Base-by-base conservation (phyloP, 2,113 vertebrate species). In the Peromyscus californicus region DNA sequence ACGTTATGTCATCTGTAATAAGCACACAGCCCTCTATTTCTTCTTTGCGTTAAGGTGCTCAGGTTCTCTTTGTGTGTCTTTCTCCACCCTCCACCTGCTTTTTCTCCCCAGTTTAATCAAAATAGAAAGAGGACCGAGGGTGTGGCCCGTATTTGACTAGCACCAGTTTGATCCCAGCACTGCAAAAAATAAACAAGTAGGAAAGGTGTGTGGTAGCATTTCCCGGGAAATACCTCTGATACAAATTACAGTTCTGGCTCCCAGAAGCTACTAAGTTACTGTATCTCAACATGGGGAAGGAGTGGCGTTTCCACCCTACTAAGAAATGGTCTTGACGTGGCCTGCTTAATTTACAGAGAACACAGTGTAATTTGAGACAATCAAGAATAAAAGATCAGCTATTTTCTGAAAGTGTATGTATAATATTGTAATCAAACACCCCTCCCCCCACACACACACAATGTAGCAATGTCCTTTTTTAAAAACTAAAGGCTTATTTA, bases 291-390 rank as follows among this genome's bases (percentile, higher is more conserved):
- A 8, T 24, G 16, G 63, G 84, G 45, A 89, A 69, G 22, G 42
- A 96, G 15, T 61, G 6, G 3, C 45, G 19, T 57, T 59, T 57
- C 33, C 2, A 7, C 74, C 5, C 13, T 42, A 48, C 5, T 36
- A 36, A 83, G 90, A 93, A 90, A 22, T 63, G 31, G 7, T 69
- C 22, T 54, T 42, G 79, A 57, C 33, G 2, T 39, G 61, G 42
- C 65, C 76, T 61, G 48, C 42, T 94, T 84, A 67, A 70, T 96
- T 97, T 94, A 61, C 92, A 95, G 48, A 83, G 39, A 54, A 45
- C 24, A 85, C 15, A 85, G 75, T 31, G 31, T 85, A 90, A 90
- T 87, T 82, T 84, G 75, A 96, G 36, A 63, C 57, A 93, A 48
- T 91, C 72, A 93, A 94, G 22, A 83, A 82, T 29, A 65, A 92